phyloP scores from a whole-genome alignment of 2,113 vertebrate species.

The Equus przewalskii region DNA sequence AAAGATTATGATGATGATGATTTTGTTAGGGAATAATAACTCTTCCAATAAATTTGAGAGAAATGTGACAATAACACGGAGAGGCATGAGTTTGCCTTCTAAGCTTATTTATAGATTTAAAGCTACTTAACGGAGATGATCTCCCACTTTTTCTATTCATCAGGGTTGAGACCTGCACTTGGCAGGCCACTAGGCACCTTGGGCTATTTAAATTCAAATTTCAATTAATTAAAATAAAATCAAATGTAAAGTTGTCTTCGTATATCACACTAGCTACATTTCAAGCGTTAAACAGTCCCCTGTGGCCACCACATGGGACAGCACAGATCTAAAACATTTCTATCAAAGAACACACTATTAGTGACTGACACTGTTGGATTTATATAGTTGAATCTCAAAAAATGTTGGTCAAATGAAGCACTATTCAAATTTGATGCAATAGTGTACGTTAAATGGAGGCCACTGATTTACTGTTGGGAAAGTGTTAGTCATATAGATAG shows the following conservation, averaged over 20 bases:
- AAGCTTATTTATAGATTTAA: neutral
- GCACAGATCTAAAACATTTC: neutral
- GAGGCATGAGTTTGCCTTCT: neutral
- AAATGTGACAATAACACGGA: neutral
- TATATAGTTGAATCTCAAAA: neutral
- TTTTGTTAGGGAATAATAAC: neutral
- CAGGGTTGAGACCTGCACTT: neutral
- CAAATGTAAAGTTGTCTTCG: neutral
- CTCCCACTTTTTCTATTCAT: neutral
- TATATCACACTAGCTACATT: neutral
- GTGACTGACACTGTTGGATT: neutral
- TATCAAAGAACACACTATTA: neutral
- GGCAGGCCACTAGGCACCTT: neutral
- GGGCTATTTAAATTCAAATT: neutral
- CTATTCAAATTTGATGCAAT: neutral
- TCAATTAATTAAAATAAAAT: conserved; percentile 8
- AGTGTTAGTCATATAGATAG: neutral
- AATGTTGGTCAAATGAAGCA: neutral
- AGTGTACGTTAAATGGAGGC: neutral
- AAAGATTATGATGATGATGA: neutral
- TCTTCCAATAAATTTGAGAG: conserved; percentile 36
- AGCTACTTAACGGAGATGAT: neutral
- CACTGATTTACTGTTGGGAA: neutral
- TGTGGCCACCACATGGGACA: neutral
- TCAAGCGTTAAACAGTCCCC: neutral